Base-by-base conservation (phyloP, 2,113 vertebrate genomes). In the Thamnaconus septentrionalis region DNA sequence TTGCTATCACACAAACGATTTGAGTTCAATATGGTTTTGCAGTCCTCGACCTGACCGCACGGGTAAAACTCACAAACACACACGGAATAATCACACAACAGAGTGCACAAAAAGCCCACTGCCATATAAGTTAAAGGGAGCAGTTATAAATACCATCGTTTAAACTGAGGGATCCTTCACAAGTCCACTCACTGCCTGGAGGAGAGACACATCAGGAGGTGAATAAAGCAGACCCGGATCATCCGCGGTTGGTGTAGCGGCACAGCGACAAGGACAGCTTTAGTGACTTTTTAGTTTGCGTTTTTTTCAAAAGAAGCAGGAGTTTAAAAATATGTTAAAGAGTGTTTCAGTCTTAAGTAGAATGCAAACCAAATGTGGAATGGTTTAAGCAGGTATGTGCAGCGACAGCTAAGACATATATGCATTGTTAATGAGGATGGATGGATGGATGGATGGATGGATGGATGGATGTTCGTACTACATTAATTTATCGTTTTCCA, bases 121-220 rank as follows among this genome's bases (percentile, higher is more conserved):
- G 71, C 65, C 70, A 84, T 41, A 69, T 46, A 2, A 31, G 18
- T 31, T 46, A 60, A 78, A 75, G 87, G 67, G 76, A 85, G 73
- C 64, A 53, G 65, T 83, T 75, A 89, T 88, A 89, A 92, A 90
- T 89, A 90, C 88, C 87, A 84, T 90, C 82, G 46, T 70, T 81
- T 78, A 89, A 77, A 88, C 47, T 65, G 86, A 86, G 70, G 76
- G 74, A 77, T 86, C 83, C 85, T 65, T 72, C 86, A 79, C 79
- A 64, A 78, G 67, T 79, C 76, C 73, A 82, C 68, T 85, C 81
- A 87, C 63, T 70, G 80, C 89, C 91, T 92, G 61, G 62, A 87
- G 90, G 76, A 87, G 80, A 92, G 67, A 91, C 82, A 89, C 69
- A 88, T 76, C 43, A 65, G 75, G 61, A 78, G 62, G 72, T 85